Evolutionary conservation across 1,140 invertebrate genomes (phyloP), one percentile per base, ranked within the genome.

Genomic region (Subanguina moxae): DNA sequence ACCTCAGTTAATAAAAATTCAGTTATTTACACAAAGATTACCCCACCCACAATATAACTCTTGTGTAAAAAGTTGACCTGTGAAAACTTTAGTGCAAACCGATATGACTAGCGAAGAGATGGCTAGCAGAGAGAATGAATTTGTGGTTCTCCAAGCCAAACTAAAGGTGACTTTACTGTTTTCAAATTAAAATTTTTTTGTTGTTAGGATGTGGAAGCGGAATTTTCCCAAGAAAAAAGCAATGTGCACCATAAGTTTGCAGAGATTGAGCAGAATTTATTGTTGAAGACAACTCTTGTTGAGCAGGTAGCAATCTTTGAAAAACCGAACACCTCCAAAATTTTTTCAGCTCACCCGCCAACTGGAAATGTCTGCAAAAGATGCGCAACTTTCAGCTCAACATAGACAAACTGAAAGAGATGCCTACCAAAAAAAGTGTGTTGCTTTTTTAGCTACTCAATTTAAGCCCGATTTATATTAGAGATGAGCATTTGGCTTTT

Each of bases 251-350:
- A 72, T n/a, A 65, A 74, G 27, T 82, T 82, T 58, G 70, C 58
- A 7, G 78, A 82, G 38, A 73, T 82, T 32, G 76, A 82, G 42
- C 30, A 75, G 46, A 79, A 71, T 72, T 67, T 82, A 0, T 21
- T 67, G 8, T 52, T 80, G 8, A 82, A 82, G 62, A 70, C 80
- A 23, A 57, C 74, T 23, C 61, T 82, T 25, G 75, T 82, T 3
- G 75, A 82, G 46, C 43, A 65, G 32, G 32, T 38, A 11, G 32
- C 3, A 38, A 38, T 5, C 32, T 38, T 38, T 38, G 3, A 38
- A 3, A 38, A 38, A 38, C 3, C 3, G 3, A 38, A 38, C 11
- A 38, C n/a, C n/a, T 38, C 32, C 11, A 38, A 38, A 5, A 5
- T 38, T 5, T 38, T 11, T 38, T 11, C 11, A 38, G 21, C 58